A percentile compares a stretch with the other conserved stretches of the same genome.
phyloP scores from a whole-genome alignment of 2,113 vertebrate species.

The Spheniscus mendiculus region DNA sequence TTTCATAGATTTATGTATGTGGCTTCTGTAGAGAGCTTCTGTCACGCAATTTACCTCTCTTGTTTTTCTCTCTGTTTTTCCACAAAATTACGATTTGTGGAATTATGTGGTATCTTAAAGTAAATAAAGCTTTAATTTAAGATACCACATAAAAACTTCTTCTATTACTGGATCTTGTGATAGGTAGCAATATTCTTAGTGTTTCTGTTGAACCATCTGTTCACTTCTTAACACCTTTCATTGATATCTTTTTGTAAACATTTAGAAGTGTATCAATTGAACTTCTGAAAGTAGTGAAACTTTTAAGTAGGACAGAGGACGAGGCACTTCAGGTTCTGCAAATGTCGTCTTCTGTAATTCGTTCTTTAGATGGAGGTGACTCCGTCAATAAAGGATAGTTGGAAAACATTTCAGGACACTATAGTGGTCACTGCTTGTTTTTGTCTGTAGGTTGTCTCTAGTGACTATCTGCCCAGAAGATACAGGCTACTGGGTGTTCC shows the following conservation, averaged over 20 bases:
- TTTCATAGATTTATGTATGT: background rate
- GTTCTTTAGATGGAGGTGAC: background rate
- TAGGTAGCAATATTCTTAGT: background rate
- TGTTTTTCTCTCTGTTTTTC: background rate
- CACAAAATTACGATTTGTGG: background rate
- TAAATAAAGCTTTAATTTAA: background rate
- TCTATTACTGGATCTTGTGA: background rate
- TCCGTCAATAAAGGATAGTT: background rate
- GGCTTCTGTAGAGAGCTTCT: background rate
- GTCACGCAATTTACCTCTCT: background rate
- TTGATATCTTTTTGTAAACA: background rate
- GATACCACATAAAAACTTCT: background rate
- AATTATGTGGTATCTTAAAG: too few relatives aligned
- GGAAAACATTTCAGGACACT: background rate
- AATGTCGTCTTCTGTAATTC: background rate
- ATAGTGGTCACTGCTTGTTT: background rate
- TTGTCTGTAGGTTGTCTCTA: background rate
- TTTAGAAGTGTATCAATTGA: background rate
- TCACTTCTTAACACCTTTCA: background rate
- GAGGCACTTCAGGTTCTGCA: background rate
- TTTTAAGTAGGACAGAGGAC: background rate
- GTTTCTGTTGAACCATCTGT: background rate
- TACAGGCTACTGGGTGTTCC: fast-evolving
- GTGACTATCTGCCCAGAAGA: background rate
- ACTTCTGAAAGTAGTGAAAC: background rate